phyloP scores from a whole-genome alignment of 2,797 vertebrate genomes.

The Paguma larvata region DNA sequence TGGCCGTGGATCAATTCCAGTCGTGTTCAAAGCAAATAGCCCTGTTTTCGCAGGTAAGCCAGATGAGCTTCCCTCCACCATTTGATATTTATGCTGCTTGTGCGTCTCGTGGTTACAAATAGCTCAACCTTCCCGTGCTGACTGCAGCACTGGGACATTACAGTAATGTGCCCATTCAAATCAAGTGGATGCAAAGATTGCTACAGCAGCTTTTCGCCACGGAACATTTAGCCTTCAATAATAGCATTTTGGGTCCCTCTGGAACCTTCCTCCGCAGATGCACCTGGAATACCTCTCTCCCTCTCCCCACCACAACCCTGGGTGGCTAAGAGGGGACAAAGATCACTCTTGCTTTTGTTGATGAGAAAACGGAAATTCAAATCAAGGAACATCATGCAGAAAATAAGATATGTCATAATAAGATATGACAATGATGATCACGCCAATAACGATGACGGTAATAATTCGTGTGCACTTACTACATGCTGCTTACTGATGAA shows the following conservation, averaged over 20 bases:
- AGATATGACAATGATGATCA: not conserved
- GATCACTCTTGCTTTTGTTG: not conserved
- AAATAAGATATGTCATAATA: conserved; percentile 15
- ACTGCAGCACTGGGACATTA: conserved; percentile 66
- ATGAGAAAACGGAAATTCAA: conserved; percentile 36
- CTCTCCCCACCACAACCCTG: not conserved
- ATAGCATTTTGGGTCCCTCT: conserved; percentile 73
- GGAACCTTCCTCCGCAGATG: conserved; percentile 61
- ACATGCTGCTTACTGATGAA: not conserved
- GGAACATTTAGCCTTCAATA: conserved; percentile 81
- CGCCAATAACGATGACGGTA: too few relatives aligned
- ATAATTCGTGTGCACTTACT: not conserved
- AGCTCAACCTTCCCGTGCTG: conserved; percentile 58
- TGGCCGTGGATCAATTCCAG: not conserved
- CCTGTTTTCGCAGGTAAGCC: conserved; percentile 57
- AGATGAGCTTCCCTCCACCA: not conserved
- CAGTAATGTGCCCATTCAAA: conserved; percentile 79
- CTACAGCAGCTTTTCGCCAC: conserved; percentile 75
- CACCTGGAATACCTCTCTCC: conserved; percentile 57
- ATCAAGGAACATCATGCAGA: conserved; percentile 16
- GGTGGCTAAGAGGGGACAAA: not conserved
- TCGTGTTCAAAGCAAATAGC: not conserved
- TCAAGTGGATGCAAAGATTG: conserved; percentile 80
- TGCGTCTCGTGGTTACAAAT: conserved; percentile 72
- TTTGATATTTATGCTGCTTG: conserved; percentile 77